A percentile compares a stretch with the other conserved stretches of the same genome.
These are phyloP conservation scores for Cylloceria caligata DNA, from an alignment of 2,888 invertebrate species.

Conservation along the genomic window DNA sequence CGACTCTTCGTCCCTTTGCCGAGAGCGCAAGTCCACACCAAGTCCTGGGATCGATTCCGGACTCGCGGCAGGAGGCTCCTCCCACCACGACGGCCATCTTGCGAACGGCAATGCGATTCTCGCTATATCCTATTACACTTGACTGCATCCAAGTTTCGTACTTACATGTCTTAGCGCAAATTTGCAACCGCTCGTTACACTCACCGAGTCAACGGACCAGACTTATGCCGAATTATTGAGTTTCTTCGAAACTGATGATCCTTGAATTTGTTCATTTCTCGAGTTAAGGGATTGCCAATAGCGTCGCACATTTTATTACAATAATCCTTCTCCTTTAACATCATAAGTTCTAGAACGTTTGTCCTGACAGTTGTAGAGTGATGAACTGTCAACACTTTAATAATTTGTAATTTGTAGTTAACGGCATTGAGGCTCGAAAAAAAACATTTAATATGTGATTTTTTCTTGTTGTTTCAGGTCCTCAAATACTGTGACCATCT, in stretches of 20 bases:
- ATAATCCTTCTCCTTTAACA: neutral
- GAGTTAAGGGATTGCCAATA: neutral
- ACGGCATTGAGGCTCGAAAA: neutral
- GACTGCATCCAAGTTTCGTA: conserved; percentile 78
- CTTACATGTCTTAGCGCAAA: conserved; percentile 22
- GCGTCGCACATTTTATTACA: neutral
- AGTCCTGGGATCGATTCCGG: conserved; percentile 83
- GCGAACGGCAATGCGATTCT: conserved; percentile 79
- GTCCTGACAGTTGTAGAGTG: neutral
- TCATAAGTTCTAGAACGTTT: too few relatives aligned
- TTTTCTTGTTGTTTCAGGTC: conserved; percentile 88
- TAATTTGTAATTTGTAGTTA: neutral
- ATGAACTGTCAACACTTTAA: neutral
- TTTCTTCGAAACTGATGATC: conserved; percentile 17
- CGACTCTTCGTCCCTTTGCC: conserved; percentile 66
- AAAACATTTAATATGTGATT: neutral
- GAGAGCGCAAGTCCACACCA: conserved; percentile 78
- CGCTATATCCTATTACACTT: conserved; percentile 82
- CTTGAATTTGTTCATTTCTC: neutral
- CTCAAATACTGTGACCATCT: conserved; percentile 99
- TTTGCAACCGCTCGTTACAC: conserved; percentile 1
- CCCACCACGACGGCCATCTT: conserved; percentile 84
- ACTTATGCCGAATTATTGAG: neutral
- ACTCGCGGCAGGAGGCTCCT: conserved; percentile 83
- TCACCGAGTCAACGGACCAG: neutral